Evolutionary conservation across 1,140 invertebrate genomes (phyloP).

Genomic region (Acyrthosiphon pisum): DNA sequence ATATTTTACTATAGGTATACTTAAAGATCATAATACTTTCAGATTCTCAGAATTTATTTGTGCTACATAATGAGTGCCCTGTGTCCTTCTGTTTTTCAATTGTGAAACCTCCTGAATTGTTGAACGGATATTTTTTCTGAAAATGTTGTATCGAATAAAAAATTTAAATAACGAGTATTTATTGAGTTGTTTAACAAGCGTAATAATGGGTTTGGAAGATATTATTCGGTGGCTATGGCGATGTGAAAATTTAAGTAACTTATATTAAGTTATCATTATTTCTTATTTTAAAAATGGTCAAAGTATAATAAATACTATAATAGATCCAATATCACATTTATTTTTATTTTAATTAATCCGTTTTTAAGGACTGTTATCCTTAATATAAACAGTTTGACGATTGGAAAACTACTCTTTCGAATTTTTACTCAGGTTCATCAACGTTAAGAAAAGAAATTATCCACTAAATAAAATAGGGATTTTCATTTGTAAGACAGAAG

Average conservation of each 20-base stretch:
- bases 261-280: not conserved
- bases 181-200: not conserved
- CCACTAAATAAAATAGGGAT: too few relatives aligned
- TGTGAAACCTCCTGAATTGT: not conserved
- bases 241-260: not conserved
- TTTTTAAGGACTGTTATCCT: too few relatives aligned
- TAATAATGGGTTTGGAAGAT: not conserved
- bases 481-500: not conserved
- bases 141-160: too few relatives aligned
- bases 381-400: too few relatives aligned
- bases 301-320: not conserved
- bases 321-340: not conserved
- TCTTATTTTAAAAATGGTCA: not conserved
- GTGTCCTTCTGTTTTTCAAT: not conserved
- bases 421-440: too few relatives aligned
- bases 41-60: too few relatives aligned
- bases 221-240: not conserved
- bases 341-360: not conserved
- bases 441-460: too few relatives aligned
- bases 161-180: not conserved
- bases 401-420: too few relatives aligned
- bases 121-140: not conserved
- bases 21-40: too few relatives aligned
- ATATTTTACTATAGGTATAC: too few relatives aligned
- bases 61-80: too few relatives aligned